Base-by-base conservation (phyloP, 2,113 vertebrate genomes). In the Psammodynastes pulverulentus region DNA sequence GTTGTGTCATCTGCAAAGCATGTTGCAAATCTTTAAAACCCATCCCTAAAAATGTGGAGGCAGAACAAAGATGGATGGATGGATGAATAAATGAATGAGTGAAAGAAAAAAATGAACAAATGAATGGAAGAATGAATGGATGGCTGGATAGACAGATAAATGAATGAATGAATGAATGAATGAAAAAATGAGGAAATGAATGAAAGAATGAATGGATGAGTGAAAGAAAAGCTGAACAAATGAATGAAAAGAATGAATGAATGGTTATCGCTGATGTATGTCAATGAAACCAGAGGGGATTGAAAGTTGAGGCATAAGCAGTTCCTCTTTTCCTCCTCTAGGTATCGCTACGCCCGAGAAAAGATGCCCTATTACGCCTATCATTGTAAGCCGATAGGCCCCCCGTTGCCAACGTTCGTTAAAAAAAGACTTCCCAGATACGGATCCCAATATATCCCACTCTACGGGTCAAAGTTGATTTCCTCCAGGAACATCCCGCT, bases 351-450 rank as follows among this genome's bases (percentile, higher is more conserved):
- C 9, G 1, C 87, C n/a, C 49, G 79, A 84, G 72, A 54, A 49
- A 84, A 21, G 24, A 89, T 92, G 91, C 45, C 91, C 0, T 89
- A 92, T 56, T 92, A 92, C 51, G 8, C 53, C 39, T 91, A 91
- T 17, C 48, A 91, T 19, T 46, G 26, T 15, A n/a, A 86, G 26
- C 91, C 45, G 0, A n/a, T 21, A 0, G 52, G 88, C 9, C 51
- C 72, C 0, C 88, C 88, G 0, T 39, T 89, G 17, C 72, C 79
- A 1, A 72, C 34, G 1, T 92, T 92, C 29, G 87, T 92, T 7
- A 48, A 46, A 8, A 89, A 84, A 58, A 56, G 87, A 2, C 88
- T 89, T 2, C 72, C 87, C 0, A 49, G 54, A 9, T 89, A 84
- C 23, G n/a, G 26, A 3, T 85, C 91, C 1, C 91, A 89, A 12